Base-by-base conservation (phyloP, 1,140 invertebrate genomes). In the Phocides pigmalion region DNA sequence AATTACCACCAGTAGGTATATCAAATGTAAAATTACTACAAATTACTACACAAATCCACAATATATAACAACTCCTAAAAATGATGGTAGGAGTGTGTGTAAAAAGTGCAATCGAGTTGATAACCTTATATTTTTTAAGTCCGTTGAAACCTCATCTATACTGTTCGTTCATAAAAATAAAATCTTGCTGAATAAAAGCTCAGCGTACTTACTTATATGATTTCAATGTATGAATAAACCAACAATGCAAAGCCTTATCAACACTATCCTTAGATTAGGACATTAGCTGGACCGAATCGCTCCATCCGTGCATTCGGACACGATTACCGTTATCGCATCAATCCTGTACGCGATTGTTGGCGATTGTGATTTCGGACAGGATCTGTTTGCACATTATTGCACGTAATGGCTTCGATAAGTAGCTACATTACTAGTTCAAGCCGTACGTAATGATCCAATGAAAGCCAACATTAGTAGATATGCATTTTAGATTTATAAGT, bases 311-410 rank as follows among this genome's bases (percentile, higher is more conserved):
- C 37, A 12, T 56, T 25, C 17, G 37, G 37, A 56, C 37, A 25
- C 20, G 37, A 56, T 56, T 56, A 56, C 14, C 19, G 19, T 56
- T 39, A 56, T 56, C 17, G 12, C 20, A 41, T 56, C 19, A 41
- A 56, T 56, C 37, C 15, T 51, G 5, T 25, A 28, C 28, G 16
- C 50, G 28, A 37, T 53, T 37, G 50, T 12, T 49, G 19, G 25
- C 49, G 32, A 51, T 51, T 51, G 37, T 14, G 39, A 56, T 56
- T 41, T n/a, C 39, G 16, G 19, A 25, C 20, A 25, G 37, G 37
- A 56, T 56, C 53, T 41, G 53, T 56, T 56, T 56, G 37, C 37
- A 56, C 53, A 56, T 56, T 56, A 56, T 42, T 39, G 17, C 20
- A 35, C 11, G n/a, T 1, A 35, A 35, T 35, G n/a, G 32, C 35